Conservation (phyloP, 2,888 invertebrate genomes). For the Drosophila borborema region DNA sequence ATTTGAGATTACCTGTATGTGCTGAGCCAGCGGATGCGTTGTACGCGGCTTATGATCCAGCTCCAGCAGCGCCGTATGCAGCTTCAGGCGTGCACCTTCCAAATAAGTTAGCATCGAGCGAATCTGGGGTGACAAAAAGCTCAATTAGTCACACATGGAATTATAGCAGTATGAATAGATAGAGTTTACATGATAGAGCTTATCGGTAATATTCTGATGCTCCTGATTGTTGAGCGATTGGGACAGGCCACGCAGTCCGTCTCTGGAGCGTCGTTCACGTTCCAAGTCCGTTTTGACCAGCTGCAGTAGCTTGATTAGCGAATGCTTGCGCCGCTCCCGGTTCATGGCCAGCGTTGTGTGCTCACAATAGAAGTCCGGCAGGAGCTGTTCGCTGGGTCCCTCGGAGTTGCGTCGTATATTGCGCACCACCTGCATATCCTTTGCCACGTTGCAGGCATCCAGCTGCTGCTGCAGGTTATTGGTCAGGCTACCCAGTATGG, state of each 20-base stretch:
- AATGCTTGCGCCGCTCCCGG: conserved; percentile 93
- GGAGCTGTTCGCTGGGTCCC: conserved; percentile 91
- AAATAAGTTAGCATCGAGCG: conserved; percentile 96
- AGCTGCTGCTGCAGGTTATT: conserved; percentile 82
- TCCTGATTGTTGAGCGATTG: conserved; percentile 96
- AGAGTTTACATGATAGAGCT: conserved; percentile 92
- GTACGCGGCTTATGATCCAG: conserved; percentile 91
- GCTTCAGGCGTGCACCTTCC: conserved; percentile 95
- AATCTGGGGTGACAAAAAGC: conserved; percentile 87
- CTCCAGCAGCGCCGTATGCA: conserved; percentile 92
- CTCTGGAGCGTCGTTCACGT: conserved; percentile 94
- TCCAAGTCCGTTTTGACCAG: conserved; percentile 95
- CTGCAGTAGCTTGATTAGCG: conserved; percentile 93
- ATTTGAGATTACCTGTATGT: conserved; percentile 88
- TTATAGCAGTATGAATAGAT: conserved; percentile 73
- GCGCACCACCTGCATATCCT: conserved; percentile 84
- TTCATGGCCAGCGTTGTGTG: conserved; percentile 97
- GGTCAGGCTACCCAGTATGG: conserved; percentile 90
- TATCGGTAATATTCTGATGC: conserved; percentile 95
- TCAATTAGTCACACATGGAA: not conserved
- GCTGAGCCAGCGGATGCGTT: conserved; percentile 93
- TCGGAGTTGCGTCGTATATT: conserved; percentile 85
- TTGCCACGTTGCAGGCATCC: conserved; percentile 84
- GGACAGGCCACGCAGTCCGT: conserved; percentile 94
- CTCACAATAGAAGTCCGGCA: conserved; percentile 98